phyloP scores from a whole-genome alignment of 2,888 invertebrate species.

The Drosophila algonquin region DNA sequence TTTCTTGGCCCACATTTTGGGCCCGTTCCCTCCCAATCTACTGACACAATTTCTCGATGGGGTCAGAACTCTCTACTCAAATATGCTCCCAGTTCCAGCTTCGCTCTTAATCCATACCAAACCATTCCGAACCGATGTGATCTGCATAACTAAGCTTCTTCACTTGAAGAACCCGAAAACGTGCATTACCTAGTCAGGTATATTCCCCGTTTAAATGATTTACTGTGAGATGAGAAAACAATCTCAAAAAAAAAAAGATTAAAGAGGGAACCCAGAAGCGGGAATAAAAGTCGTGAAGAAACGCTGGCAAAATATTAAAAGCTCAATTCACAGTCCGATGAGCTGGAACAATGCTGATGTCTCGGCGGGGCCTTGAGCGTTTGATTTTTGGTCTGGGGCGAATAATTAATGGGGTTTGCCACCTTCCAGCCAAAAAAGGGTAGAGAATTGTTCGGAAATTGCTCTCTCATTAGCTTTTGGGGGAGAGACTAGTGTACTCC shows the following conservation, averaged over 20 bases:
- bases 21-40: background rate
- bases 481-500: background rate
- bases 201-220: constrained; percentile 59
- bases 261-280: constrained; percentile 17
- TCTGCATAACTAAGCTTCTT: constrained; percentile 31
- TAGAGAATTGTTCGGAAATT: constrained; percentile 9
- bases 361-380: constrained; percentile 15
- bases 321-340: constrained; percentile 25
- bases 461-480: background rate
- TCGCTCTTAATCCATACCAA: constrained; percentile 7
- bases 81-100: constrained; percentile 31
- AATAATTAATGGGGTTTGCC: constrained; percentile 33
- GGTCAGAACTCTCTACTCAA: constrained; percentile 14
- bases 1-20: constrained; percentile 6
- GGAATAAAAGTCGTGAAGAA: constrained; percentile 27
- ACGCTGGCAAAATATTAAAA: constrained; percentile 48
- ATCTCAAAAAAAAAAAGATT: constrained; percentile 27
- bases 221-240: constrained; percentile 63
- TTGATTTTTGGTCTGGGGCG: constrained; percentile 12
- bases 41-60: constrained; percentile 24
- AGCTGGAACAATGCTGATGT: constrained; percentile 26
- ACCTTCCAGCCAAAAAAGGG: constrained; percentile 13
- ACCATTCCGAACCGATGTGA: constrained; percentile 24
- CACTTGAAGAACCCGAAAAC: constrained; percentile 1
- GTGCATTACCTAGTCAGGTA: constrained; percentile 25